These are phyloP conservation scores for Oreochromis grahami DNA, from an alignment of 2,797 vertebrate species.

Conservation along the genomic window DNA sequence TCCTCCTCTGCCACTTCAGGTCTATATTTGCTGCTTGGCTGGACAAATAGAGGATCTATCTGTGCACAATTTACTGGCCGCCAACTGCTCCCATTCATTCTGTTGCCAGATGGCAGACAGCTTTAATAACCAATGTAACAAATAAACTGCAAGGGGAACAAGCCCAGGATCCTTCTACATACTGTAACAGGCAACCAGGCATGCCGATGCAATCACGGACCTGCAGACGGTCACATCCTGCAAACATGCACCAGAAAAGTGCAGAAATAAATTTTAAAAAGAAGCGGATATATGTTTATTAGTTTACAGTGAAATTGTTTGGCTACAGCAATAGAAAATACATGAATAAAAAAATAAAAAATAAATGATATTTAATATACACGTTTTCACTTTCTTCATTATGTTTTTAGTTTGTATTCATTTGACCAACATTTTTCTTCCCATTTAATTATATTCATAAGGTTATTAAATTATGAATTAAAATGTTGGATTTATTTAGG, in stretches of 20 bases:
- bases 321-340: not conserved
- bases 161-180: slow-evolving; percentile 75
- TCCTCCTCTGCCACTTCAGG: slow-evolving; percentile 75
- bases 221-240: not conserved
- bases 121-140: slow-evolving; percentile 92
- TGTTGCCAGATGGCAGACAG: slow-evolving; percentile 85
- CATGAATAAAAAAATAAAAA: not conserved
- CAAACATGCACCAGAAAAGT: not conserved
- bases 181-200: slow-evolving; percentile 17
- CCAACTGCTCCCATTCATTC: slow-evolving; percentile 82
- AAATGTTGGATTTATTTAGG: not conserved
- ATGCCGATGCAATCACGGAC: slow-evolving; percentile 70
- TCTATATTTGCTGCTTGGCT: slow-evolving; percentile 81
- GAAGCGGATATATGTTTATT: not conserved
- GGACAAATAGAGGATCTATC: not conserved
- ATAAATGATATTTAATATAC: not conserved
- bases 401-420: not conserved
- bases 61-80: slow-evolving; percentile 81
- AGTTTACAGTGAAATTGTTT: not conserved
- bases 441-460: not conserved
- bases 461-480: not conserved
- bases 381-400: not conserved
- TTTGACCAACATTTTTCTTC: not conserved
- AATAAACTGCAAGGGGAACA: slow-evolving; percentile 85
- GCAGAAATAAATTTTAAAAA: not conserved